Evolutionary conservation across 2,888 invertebrate species (phyloP), one percentile per base, ranked within the genome.

Genomic region (Hirtodrosophila histrioides): DNA sequence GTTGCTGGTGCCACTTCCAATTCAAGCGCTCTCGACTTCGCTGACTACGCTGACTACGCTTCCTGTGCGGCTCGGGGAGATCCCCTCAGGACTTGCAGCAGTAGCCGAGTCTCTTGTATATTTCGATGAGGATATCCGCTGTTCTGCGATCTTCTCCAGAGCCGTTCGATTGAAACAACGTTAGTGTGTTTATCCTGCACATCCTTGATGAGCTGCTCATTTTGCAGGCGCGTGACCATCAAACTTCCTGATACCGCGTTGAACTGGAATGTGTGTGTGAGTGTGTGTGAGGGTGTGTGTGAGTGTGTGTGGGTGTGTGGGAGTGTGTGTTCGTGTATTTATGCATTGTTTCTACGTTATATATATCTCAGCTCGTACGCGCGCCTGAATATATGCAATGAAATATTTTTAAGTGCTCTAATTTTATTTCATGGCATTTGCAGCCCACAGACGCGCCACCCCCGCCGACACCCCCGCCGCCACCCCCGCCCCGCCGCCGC

Each of bases 391-490:
- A 48, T 70, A 69, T 81, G 82, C 74, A 78, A 74, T 76, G 69
- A 82, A 84, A 27, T 50, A 46, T 68, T 80, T 82, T 70, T 85
- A 82, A 85, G 82, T 82, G 82, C 85, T 82, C 71, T 78, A 81
- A 85, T 82, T 82, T 81, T 71, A 84, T 82, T 81, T 84, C 61
- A 65, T 40, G 70, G 58, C 62, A 56, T 61, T 73, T 73, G 69
- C 69, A 69, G 49, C 58, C 29, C 49, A 27, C 27, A 17, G 17
- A 17, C 17, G 17, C 27, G 3, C 27, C 4, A 5, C 27, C 31
- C 36, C 33, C n/a, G 27, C n/a, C 23, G 2, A 8, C 12, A 0
- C 3, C 3, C 36, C 10, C 24, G n/a, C n/a, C n/a, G n/a, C n/a
- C 10, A 4, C 12, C 29, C 1, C 6, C 10, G 8, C 10, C 11